Evolutionary conservation across 2,797 vertebrate genomes (phyloP), one percentile per base, ranked within the genome.

Genomic region (Helarctos malayanus): DNA sequence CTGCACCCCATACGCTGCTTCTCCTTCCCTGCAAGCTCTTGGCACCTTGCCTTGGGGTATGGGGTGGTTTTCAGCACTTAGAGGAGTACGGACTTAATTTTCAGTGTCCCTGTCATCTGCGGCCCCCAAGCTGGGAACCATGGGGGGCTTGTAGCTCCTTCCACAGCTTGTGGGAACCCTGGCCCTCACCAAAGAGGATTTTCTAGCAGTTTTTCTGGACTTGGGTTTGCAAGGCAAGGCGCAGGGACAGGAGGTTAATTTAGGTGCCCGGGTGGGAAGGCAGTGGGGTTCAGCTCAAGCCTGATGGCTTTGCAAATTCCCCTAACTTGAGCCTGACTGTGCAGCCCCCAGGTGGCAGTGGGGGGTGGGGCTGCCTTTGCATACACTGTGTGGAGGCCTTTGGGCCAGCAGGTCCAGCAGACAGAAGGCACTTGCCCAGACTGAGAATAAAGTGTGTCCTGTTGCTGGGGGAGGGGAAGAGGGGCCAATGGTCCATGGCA

Each of bases 401-500:
- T 35, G 87, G 92, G 81, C 83, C 68, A 35, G 79, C 41, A 7
- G 73, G 91, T 89, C 96, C 89, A 89, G 86, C 29, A 1, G 61
- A 54, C 61, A 12, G 87, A 97, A 93, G 75, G 93, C 89, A 71
- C 85, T 97, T 94, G 96, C 95, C 96, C 96, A 97, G 92, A 91
- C 88, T 95, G 92, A 97, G 95, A 98, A 98, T 97, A 97, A 96
- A 97, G 92, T 97, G 94, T 73, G 79, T 92, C 94, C 97, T 97
- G 92, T 96, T 98, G 97, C 96, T 91, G 96, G 94, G 91, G 96
- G 88, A 80, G 94, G 94, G 86, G 92, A 96, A 95, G 95, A 97
- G 92, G 96, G 97, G 79, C 96, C 91, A 89, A 91, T 83, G 97
- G 79, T 94, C 90, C 49, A 5, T 97, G 97, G 95, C 97, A 98